phyloP scores from a whole-genome alignment of 1,140 invertebrate species.

The Hyposmocoma kahamanoa region DNA sequence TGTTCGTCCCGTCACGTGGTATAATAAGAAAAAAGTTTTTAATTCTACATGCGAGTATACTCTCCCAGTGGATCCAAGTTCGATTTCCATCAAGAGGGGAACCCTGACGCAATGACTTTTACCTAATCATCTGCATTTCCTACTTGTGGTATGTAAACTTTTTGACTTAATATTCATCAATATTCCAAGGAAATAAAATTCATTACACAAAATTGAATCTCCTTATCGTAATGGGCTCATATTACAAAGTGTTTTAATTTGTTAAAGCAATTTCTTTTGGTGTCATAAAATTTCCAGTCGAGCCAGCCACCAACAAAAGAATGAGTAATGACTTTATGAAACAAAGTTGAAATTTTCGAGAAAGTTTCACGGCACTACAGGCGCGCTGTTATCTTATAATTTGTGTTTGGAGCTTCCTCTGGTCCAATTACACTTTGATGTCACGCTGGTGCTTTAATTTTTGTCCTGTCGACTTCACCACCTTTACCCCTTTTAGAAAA shows the following conservation, averaged over 20 bases:
- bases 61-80: too few relatives aligned
- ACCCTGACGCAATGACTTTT: too few relatives aligned
- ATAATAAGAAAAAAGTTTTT: too few relatives aligned
- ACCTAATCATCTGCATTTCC: too few relatives aligned
- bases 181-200: not conserved
- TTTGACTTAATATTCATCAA: not conserved
- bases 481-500: too few relatives aligned
- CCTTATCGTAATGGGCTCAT: constrained; percentile 6
- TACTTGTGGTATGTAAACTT: not conserved
- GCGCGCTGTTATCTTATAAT: constrained; percentile 43
- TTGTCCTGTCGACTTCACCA: too few relatives aligned
- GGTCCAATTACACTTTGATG: not conserved
- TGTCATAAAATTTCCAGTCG: constrained; percentile 57
- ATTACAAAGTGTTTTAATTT: constrained; percentile 66
- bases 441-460: not conserved
- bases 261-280: constrained; percentile 61
- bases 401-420: constrained; percentile 33
- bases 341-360: constrained; percentile 64
- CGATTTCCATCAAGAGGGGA: too few relatives aligned
- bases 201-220: not conserved
- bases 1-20: too few relatives aligned
- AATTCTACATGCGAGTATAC: too few relatives aligned
- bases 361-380: constrained; percentile 45
- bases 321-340: constrained; percentile 66
- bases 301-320: constrained; percentile 55